A percentile compares a stretch with the other conserved stretches of the same genome.
Conservation (phyloP, 2,113 vertebrate genomes). For the Microcebus ravelobensis region DNA sequence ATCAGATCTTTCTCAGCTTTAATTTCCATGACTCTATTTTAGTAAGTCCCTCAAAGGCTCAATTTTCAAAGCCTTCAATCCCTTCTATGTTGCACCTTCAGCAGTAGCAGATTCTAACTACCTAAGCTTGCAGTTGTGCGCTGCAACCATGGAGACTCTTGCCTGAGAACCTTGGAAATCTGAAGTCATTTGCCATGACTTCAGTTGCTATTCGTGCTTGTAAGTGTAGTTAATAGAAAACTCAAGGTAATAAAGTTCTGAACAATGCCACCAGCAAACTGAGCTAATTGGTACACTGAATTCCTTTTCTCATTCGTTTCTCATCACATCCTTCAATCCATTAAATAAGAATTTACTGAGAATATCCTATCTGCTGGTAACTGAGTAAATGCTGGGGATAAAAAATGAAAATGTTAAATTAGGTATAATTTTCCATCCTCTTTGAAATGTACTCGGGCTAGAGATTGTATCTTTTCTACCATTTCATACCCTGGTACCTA, state of each 20-base stretch:
- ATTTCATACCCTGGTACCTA: neutral
- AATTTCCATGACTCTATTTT: conserved; percentile 50
- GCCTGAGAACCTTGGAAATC: neutral
- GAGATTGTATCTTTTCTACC: neutral
- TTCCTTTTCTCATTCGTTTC: conserved; percentile 43
- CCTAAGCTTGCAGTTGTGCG: neutral
- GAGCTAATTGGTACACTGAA: conserved; percentile 4
- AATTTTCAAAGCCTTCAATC: conserved; percentile 34
- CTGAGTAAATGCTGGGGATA: conserved; percentile 7
- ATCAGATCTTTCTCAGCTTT: conserved; percentile 59
- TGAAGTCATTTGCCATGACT: conserved; percentile 18
- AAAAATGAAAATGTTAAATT: conserved; percentile 51
- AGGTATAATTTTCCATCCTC: neutral
- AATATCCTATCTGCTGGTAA: conserved; percentile 4
- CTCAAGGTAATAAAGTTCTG: conserved; percentile 3
- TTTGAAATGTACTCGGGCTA: neutral
- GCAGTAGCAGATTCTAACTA: neutral
- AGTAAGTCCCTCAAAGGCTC: conserved; percentile 42
- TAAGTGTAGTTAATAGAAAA: conserved; percentile 38
- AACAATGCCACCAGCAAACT: conserved; percentile 30
- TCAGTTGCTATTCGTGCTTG: neutral
- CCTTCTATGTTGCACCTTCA: neutral
- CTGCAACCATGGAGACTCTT: neutral
- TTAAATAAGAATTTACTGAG: conserved; percentile 49
- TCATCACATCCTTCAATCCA: conserved; percentile 32